Evolutionary conservation across 1,140 invertebrate species (phyloP).

Genomic region (Himalopsyche phryganea): DNA sequence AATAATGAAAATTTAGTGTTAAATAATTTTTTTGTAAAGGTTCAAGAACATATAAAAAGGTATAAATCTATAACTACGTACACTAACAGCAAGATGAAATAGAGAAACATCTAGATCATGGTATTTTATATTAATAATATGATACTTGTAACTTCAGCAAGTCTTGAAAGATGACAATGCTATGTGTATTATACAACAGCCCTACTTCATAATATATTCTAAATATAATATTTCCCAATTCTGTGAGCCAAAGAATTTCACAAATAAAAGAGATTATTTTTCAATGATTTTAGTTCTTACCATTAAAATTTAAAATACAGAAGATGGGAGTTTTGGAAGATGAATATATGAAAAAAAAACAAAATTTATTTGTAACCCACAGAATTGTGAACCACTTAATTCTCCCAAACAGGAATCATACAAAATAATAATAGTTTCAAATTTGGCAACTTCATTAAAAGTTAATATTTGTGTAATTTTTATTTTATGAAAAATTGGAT

Average conservation of each 20-base stretch:
- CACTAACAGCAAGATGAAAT: constrained; percentile 28
- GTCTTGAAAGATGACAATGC: background rate
- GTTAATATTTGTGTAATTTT: background rate
- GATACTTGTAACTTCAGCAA: constrained; percentile 1
- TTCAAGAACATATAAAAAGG: constrained; percentile 7
- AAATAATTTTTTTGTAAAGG: constrained; percentile 1
- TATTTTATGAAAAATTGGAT: background rate
- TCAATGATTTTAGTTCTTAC: background rate
- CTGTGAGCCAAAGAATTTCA: too few species aligned
- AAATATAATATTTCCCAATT: constrained; percentile 11
- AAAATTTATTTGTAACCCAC: background rate
- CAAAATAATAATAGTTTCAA: too few species aligned
- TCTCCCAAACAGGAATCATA: too few species aligned
- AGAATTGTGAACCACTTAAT: too few species aligned
- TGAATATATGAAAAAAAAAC: constrained; percentile 8
- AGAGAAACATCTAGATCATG: constrained; percentile 7
- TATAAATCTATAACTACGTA: constrained; percentile 20
- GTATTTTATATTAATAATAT: background rate
- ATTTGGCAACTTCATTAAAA: too few species aligned
- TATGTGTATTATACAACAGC: constrained; percentile 16
- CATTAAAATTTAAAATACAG: constrained; percentile 4
- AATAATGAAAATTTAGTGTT: constrained; percentile 5
- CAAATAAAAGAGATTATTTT: too few species aligned
- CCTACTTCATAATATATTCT: constrained; percentile 14
- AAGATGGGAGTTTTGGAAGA: constrained; percentile 8